Evolutionary conservation across 2,113 vertebrate genomes (phyloP).

Genomic region (Oceanodroma tethys): DNA sequence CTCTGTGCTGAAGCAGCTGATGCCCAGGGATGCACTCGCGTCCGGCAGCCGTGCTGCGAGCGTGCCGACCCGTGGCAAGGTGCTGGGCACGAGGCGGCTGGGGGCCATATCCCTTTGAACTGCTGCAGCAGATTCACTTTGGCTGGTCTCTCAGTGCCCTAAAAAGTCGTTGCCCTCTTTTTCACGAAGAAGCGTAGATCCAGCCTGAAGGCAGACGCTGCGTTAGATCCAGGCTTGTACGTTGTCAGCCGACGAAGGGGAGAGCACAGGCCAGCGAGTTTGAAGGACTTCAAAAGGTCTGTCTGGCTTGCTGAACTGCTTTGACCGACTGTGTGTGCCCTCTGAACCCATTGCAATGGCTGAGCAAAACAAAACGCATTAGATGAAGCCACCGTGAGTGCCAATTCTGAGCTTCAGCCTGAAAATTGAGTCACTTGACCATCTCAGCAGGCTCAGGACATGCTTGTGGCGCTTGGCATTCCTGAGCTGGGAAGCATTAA

Average conservation of each 20-base stretch:
- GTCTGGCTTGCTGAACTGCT: not conserved
- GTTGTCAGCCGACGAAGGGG: not conserved
- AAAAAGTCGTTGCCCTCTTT: not conserved
- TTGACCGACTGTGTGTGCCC: not conserved
- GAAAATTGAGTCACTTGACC: not conserved
- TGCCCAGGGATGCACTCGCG: accelerated
- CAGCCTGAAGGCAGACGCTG: not conserved
- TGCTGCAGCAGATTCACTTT: not conserved
- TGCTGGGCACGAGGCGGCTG: accelerated
- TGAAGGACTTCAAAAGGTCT: not conserved
- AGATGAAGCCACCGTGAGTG: not conserved
- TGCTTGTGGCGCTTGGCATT: not conserved
- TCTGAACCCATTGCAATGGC: not conserved
- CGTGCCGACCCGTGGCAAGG: not conserved
- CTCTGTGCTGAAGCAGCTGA: not conserved
- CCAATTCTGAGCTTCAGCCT: not conserved
- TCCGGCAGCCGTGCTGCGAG: accelerated
- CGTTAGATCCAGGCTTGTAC: not conserved
- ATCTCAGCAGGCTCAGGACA: not conserved
- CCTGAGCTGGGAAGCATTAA: not conserved
- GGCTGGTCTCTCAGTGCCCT: not conserved
- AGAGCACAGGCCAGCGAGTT: not conserved
- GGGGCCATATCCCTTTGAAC: not conserved
- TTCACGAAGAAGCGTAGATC: not conserved
- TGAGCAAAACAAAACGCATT: not conserved